A percentile compares a stretch with the other conserved stretches of the same genome.
These are phyloP conservation scores for Anoplopoma fimbria DNA, from an alignment of 2,113 vertebrate genomes.

Conservation along the genomic window DNA sequence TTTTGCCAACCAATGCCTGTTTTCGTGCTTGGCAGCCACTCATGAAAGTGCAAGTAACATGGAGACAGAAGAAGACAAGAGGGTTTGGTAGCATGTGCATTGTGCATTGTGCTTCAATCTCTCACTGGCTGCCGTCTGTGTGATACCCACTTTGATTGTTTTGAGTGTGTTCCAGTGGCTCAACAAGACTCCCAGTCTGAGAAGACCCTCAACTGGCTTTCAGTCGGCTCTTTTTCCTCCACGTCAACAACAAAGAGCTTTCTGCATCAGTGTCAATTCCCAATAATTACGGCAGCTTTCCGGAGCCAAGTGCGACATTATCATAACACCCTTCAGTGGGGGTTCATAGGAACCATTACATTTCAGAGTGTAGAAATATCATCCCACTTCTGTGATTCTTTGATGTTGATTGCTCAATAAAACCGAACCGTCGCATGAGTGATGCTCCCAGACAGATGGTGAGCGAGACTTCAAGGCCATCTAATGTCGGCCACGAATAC, in stretches of 20 bases:
- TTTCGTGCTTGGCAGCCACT: neutral
- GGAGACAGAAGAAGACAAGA: neutral
- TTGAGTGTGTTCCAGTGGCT: neutral
- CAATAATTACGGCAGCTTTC: slow-evolving; percentile 47
- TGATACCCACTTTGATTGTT: neutral
- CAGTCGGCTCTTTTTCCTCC: neutral
- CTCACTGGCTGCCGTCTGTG: neutral
- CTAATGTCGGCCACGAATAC: slow-evolving; percentile 8
- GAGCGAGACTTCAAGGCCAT: slow-evolving; percentile 24
- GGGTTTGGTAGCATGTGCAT: neutral
- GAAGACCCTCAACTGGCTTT: neutral
- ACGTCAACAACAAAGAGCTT: slow-evolving; percentile 23
- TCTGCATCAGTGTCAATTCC: slow-evolving; percentile 33
- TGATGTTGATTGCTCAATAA: slow-evolving; percentile 48
- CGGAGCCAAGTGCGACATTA: slow-evolving; percentile 40
- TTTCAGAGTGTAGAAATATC: slow-evolving; percentile 36
- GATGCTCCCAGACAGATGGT: slow-evolving; percentile 37
- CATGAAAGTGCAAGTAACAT: neutral
- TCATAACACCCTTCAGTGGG: slow-evolving; percentile 28
- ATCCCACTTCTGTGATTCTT: slow-evolving; percentile 45
- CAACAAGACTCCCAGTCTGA: neutral
- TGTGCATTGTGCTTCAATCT: neutral
- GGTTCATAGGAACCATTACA: slow-evolving; percentile 40
- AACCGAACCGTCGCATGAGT: slow-evolving; percentile 40
- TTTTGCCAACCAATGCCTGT: neutral